phyloP scores from a whole-genome alignment of 30 jellyfish, hydroid and myxozoan genomes.

The Clytia hemisphaerica region DNA sequence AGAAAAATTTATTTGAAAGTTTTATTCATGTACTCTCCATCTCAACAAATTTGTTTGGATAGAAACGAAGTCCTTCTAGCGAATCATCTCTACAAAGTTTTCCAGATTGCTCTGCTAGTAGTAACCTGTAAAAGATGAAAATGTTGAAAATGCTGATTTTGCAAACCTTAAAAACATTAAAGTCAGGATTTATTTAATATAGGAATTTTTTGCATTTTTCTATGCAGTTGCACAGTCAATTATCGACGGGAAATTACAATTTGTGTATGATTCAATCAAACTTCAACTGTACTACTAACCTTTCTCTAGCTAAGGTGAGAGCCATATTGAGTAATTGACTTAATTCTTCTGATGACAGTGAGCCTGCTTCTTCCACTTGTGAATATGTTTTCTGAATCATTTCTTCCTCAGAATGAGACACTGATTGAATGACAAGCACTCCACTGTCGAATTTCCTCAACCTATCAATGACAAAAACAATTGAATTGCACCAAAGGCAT shows the following conservation, averaged over 20 bases:
- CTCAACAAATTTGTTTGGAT: conserved; percentile 67
- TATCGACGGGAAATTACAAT: too few species aligned
- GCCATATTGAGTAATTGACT: conserved; percentile 48
- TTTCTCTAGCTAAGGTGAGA: conserved; percentile 81
- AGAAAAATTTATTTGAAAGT: too few species aligned
- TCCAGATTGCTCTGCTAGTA: conserved; percentile 76
- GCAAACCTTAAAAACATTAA: conserved; percentile 2
- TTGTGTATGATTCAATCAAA: too few species aligned
- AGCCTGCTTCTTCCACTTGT: conserved; percentile 55
- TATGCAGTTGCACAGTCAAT: too few species aligned
- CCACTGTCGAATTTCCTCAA: conserved; percentile 87
- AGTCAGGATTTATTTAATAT: too few species aligned
- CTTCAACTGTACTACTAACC: conserved; percentile 37
- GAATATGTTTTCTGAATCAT: conserved; percentile 36
- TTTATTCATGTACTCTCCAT: too few species aligned
- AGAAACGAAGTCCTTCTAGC: conserved; percentile 84
- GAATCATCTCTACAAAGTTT: conserved; percentile 94
- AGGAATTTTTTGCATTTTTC: too few species aligned
- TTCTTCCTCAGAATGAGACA: conserved; percentile 65
- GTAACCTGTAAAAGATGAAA: conserved; percentile 46
- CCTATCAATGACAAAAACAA: too few species aligned
- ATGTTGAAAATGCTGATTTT: not conserved
- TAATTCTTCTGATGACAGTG: conserved; percentile 72
- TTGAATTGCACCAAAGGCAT: not conserved
- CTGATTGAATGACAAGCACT: conserved; percentile 78